Evolutionary conservation across 2,888 invertebrate genomes (phyloP).

Genomic region (Podotricha telesiphe): DNA sequence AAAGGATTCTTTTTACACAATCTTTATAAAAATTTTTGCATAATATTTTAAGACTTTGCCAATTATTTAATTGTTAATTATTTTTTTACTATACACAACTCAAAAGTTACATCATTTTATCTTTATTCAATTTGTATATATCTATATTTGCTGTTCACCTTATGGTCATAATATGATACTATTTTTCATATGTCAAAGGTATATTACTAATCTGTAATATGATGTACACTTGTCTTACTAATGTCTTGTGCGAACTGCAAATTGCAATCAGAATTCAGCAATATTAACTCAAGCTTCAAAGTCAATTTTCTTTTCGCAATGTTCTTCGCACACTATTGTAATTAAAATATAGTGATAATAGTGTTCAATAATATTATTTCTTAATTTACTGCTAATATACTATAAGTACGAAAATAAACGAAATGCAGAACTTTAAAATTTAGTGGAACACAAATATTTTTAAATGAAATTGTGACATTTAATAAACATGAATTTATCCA

Average conservation of each 20-base stretch:
- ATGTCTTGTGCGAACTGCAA: background rate
- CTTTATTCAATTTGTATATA: too few species aligned
- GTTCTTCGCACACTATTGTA: background rate
- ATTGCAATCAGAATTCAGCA: background rate
- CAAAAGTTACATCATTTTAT: too few species aligned
- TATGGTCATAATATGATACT: too few species aligned
- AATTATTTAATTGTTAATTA: too few species aligned
- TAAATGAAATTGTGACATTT: background rate
- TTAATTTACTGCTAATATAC: background rate
- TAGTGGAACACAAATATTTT: background rate
- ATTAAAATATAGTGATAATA: background rate
- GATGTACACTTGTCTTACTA: too few species aligned
- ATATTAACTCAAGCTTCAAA: background rate
- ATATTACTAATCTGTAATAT: too few species aligned
- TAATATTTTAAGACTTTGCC: too few species aligned
- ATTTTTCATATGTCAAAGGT: too few species aligned
- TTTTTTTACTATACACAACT: too few species aligned
- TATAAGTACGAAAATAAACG: background rate
- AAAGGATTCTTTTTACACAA: too few species aligned
- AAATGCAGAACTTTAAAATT: background rate
- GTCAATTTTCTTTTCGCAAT: background rate
- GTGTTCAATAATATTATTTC: background rate
- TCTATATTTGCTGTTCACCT: too few species aligned
- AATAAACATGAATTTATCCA: constrained; percentile 37
- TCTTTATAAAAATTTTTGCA: too few species aligned